A percentile compares a stretch with the other conserved stretches of the same genome.
These are phyloP conservation scores for Ditylenchus dipsaci DNA, from an alignment of 1,140 invertebrate genomes.

Conservation along the genomic window DNA sequence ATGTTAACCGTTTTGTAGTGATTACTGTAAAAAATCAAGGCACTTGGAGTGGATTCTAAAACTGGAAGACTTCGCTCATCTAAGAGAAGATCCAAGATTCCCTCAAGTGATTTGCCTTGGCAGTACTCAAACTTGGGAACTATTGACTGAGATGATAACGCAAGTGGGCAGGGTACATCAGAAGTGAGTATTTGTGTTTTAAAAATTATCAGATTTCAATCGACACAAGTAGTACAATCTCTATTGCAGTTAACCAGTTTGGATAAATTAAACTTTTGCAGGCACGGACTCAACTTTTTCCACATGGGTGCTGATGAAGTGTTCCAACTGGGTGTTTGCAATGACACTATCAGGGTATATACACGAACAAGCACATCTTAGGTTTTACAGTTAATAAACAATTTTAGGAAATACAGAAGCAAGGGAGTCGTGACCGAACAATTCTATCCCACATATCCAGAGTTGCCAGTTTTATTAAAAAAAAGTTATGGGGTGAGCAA, in stretches of 20 bases:
- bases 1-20: neutral
- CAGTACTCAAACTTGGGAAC: conserved; percentile 60
- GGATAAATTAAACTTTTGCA: too few species aligned
- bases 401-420: conserved; percentile 20
- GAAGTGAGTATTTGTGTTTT: conserved; percentile 34
- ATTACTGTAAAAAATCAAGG: conserved; percentile 71
- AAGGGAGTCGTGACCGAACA: conserved; percentile 44
- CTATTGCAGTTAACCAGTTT: too few species aligned
- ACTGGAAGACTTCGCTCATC: conserved; percentile 56
- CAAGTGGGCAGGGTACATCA: conserved; percentile 65
- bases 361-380: too few species aligned
- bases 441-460: conserved; percentile 54
- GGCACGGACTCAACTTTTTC: conserved; percentile 55
- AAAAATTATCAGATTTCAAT: too few species aligned
- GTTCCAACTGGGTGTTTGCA: conserved; percentile 53
- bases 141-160: conserved; percentile 64
- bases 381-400: too few species aligned
- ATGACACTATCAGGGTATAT: conserved; percentile 36
- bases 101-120: conserved; percentile 63
- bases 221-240: neutral
- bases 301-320: conserved; percentile 64
- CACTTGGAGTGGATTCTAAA: conserved; percentile 70
- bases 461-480: conserved; percentile 46
- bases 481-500: conserved; percentile 35
- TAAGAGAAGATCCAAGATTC: conserved; percentile 64